A percentile compares a stretch with the other conserved stretches of the same genome.
Evolutionary conservation across 2,113 vertebrate genomes (phyloP).

Genomic region (Vicugna pacos): DNA sequence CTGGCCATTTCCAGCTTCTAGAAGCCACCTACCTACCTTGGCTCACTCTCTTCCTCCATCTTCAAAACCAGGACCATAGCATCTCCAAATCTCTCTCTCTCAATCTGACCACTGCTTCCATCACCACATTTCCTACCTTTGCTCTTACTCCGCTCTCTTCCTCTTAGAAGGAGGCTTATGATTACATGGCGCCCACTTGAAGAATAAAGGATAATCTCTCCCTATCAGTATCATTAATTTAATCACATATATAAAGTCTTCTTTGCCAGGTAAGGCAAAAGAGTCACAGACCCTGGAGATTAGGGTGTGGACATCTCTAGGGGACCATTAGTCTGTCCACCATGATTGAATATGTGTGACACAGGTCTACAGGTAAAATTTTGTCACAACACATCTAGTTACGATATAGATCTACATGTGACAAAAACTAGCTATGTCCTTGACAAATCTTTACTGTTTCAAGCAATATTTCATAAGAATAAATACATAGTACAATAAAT

Average conservation of each 20-base stretch:
- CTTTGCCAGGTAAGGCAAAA: not conserved
- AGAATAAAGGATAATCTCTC: not conserved
- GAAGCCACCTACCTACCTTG: not conserved
- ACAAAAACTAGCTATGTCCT: not conserved
- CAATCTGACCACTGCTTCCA: not conserved
- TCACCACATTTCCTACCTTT: not conserved
- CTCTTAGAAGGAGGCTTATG: not conserved
- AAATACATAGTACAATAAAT: not conserved
- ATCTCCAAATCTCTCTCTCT: not conserved
- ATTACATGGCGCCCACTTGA: not conserved
- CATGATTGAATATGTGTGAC: not conserved
- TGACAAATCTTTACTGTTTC: not conserved
- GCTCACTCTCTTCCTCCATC: not conserved
- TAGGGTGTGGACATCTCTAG: not conserved
- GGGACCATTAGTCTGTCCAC: not conserved
- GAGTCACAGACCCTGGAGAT: not conserved
- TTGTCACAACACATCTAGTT: not conserved
- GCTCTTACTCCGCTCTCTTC: not conserved
- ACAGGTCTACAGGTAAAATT: not conserved
- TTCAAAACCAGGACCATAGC: not conserved
- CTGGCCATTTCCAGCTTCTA: not conserved
- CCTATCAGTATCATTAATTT: not conserved
- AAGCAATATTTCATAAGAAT: constrained; percentile 1
- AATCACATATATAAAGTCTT: not conserved
- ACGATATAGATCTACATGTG: not conserved